Conservation (phyloP, 2,888 invertebrate species). For the Cheilosia grossa region DNA sequence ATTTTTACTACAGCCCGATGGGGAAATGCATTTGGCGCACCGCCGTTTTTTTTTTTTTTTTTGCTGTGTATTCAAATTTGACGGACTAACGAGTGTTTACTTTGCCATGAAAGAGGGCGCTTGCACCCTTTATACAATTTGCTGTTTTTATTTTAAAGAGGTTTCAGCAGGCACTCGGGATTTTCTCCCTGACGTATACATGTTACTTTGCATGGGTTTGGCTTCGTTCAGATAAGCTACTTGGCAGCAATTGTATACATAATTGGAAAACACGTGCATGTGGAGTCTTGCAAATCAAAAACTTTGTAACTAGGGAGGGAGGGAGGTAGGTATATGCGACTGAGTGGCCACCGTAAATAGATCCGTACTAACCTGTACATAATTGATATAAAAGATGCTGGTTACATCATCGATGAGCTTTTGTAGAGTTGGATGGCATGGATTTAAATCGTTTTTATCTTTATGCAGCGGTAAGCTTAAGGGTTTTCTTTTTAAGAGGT, state of each 20-base stretch:
- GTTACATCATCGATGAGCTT: not conserved
- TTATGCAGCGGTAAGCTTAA: too few species aligned
- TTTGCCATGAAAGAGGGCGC: constrained; percentile 64
- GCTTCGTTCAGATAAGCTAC: constrained; percentile 47
- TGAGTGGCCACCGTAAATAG: too few species aligned
- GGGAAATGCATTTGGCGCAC: constrained; percentile 38
- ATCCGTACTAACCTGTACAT: too few species aligned
- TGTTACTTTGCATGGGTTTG: constrained; percentile 41
- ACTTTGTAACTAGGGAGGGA: too few species aligned
- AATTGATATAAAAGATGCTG: too few species aligned
- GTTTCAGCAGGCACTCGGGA: not conserved
- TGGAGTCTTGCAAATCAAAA: too few species aligned
- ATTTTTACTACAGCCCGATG: constrained; percentile 27
- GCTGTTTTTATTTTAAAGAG: constrained; percentile 11
- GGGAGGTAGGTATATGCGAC: too few species aligned
- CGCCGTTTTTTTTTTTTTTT: constrained; percentile 8
- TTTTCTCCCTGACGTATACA: not conserved
- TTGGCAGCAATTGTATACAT: not conserved
- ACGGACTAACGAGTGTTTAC: constrained; percentile 69
- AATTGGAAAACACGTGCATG: not conserved
- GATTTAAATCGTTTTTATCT: too few species aligned
- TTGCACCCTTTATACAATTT: constrained; percentile 30
- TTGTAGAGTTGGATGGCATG: too few species aligned
- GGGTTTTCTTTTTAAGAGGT: too few species aligned
- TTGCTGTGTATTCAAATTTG: constrained; percentile 40